These are phyloP conservation scores for Drosophila stalkeri DNA, from an alignment of 2,888 invertebrate species.

Conservation along the genomic window DNA sequence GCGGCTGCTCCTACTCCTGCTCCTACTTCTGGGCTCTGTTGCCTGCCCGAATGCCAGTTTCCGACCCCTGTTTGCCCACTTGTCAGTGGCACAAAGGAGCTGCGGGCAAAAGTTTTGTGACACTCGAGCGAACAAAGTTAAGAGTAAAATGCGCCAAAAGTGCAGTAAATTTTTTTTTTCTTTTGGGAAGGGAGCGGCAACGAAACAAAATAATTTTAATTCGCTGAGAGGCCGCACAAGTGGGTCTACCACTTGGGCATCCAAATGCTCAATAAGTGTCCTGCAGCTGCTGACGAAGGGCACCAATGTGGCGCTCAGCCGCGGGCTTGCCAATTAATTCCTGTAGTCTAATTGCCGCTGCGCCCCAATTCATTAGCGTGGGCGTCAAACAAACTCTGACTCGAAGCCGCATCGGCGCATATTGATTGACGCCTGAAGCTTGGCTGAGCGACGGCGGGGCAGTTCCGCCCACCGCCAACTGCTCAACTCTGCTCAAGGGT, in stretches of 20 bases:
- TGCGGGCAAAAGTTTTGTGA: constrained; percentile 57
- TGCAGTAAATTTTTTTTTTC: constrained; percentile 43
- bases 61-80: constrained; percentile 3
- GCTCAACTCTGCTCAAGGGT: constrained; percentile 49
- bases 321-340: constrained; percentile 71
- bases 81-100: constrained; percentile 52
- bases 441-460: constrained; percentile 1
- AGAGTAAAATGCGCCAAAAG: constrained; percentile 45
- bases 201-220: constrained; percentile 55
- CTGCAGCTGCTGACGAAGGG: constrained; percentile 4
- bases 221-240: constrained; percentile 24
- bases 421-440: constrained; percentile 72
- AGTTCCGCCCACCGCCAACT: background rate
- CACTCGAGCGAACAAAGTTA: constrained; percentile 58
- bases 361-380: constrained; percentile 73
- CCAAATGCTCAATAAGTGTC: constrained; percentile 28
- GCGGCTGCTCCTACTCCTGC: background rate
- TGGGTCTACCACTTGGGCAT: constrained; percentile 13
- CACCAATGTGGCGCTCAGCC: constrained; percentile 20
- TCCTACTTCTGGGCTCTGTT: background rate
- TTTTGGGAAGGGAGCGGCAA: constrained; percentile 2
- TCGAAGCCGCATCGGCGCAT: constrained; percentile 27
- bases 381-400: constrained; percentile 26
- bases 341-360: constrained; percentile 71
- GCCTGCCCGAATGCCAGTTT: too few relatives aligned